Percentiles rank a stretch among this genome's conserved stretches.
Evolutionary conservation across 1,140 invertebrate genomes (phyloP).

Genomic region (Probaryconus sp.): DNA sequence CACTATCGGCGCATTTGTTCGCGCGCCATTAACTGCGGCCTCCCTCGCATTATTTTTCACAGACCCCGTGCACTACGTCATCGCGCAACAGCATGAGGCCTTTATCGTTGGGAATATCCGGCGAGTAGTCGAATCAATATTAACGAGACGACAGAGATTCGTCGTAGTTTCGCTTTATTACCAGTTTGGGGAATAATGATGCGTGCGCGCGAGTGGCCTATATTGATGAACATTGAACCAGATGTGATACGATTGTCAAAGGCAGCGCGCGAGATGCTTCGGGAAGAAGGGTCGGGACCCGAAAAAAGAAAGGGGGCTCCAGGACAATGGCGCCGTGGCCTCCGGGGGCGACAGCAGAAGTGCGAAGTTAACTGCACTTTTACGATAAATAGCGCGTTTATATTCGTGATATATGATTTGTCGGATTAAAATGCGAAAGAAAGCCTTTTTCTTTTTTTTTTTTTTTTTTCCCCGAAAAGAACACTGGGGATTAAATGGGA

Average conservation of each 20-base stretch:
- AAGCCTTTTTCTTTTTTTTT: no score
- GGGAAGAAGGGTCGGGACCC: slow-evolving; percentile 11
- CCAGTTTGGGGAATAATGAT: slow-evolving; percentile 54
- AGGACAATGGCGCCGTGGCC: slow-evolving; percentile 9
- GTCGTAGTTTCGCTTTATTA: slow-evolving; percentile 52
- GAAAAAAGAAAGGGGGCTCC: slow-evolving; percentile 31
- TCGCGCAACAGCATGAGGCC: slow-evolving; percentile 7
- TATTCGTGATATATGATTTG: slow-evolving; percentile 8
- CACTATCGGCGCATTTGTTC: slow-evolving; percentile 38
- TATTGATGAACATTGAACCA: slow-evolving; percentile 46
- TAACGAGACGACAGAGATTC: slow-evolving; percentile 42
- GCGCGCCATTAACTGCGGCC: slow-evolving; percentile 46
- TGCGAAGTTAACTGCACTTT: slow-evolving; percentile 40
- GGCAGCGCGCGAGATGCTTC: slow-evolving; percentile 9
- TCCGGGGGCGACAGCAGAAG: slow-evolving; percentile 19
- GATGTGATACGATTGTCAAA: slow-evolving; percentile 54
- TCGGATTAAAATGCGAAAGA: background rate
- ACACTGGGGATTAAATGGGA: background rate
- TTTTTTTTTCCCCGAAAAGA: background rate
- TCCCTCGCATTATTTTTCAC: slow-evolving; percentile 39
- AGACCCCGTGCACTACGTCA: slow-evolving; percentile 33
- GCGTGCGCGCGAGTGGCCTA: slow-evolving; percentile 47
- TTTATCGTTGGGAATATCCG: slow-evolving; percentile 31
- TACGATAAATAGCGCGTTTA: slow-evolving; percentile 30
- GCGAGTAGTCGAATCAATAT: slow-evolving; percentile 46